phyloP scores from a whole-genome alignment of 2,113 vertebrate genomes.

The Hydropotes inermis region DNA sequence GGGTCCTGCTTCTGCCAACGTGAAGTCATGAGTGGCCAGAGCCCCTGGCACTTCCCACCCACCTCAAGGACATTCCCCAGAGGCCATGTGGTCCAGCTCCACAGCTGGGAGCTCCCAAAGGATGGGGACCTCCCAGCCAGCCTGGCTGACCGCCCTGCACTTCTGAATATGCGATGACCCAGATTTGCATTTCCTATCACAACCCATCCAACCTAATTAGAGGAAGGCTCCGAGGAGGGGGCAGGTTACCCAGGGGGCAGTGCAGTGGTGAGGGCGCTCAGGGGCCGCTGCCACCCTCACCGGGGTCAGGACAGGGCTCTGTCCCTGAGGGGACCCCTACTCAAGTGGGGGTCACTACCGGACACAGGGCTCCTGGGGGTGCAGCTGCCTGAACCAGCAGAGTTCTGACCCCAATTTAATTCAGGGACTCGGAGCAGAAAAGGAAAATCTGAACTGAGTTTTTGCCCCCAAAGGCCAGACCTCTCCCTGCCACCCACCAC shows the following conservation, averaged over 20 bases:
- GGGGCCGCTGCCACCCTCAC: background rate
- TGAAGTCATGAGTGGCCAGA: background rate
- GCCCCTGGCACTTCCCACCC: background rate
- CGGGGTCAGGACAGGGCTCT: background rate
- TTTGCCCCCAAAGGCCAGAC: background rate
- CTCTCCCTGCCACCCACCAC: background rate
- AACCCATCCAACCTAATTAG: constrained; percentile 89
- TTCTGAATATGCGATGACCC: constrained; percentile 94
- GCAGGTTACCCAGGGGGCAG: background rate
- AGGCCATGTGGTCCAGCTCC: constrained; percentile 74
- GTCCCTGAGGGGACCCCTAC: background rate
- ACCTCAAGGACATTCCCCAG: background rate
- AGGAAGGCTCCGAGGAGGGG: constrained; percentile 68
- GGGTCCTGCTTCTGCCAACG: background rate
- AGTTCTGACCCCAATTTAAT: background rate
- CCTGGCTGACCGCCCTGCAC: constrained; percentile 86
- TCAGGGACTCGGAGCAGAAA: background rate
- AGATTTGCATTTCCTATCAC: constrained; percentile 89
- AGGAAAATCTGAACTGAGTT: background rate
- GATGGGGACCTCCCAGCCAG: constrained; percentile 78
- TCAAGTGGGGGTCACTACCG: background rate
- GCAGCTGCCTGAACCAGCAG: background rate
- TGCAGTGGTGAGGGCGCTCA: fast-evolving
- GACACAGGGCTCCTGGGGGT: background rate
- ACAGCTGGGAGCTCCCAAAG: constrained; percentile 60